Evolutionary conservation across 1,140 invertebrate genomes (phyloP).

Genomic region (Babylonia areolata): DNA sequence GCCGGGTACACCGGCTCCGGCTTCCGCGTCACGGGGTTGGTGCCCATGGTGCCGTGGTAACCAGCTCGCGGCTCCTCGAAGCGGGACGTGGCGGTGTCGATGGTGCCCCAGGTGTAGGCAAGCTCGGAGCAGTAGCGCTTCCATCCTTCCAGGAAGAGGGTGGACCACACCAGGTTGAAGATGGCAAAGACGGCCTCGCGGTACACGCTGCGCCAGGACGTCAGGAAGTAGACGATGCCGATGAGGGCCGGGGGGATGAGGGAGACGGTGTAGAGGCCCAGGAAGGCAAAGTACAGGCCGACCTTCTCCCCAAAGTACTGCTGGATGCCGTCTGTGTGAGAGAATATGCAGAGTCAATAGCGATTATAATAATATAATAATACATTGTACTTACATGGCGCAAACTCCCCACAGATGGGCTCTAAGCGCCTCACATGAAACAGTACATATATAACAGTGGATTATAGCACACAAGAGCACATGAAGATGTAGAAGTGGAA

Average conservation of each 20-base stretch:
- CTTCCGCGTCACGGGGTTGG: constrained; percentile 72
- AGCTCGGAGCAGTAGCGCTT: constrained; percentile 70
- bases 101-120: constrained; percentile 73
- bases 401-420: no score
- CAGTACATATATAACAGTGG: no score
- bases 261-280: constrained; percentile 73
- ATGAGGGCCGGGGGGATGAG: constrained; percentile 72
- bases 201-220: constrained; percentile 65
- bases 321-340: constrained; percentile 72
- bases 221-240: constrained; percentile 70
- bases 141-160: constrained; percentile 74
- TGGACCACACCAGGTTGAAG: constrained; percentile 76
- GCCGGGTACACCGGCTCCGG: constrained; percentile 74
- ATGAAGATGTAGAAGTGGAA: no score
- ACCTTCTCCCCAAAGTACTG: constrained; percentile 75
- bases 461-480: no score
- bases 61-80: constrained; percentile 73
- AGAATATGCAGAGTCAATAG: no score
- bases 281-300: constrained; percentile 75
- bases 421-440: no score
- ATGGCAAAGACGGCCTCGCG: constrained; percentile 70
- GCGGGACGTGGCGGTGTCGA: constrained; percentile 58
- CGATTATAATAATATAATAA: no score
- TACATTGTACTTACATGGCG: no score
- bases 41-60: constrained; percentile 69